phyloP scores from a whole-genome alignment of 2,113 vertebrate species.

The Peucedramus taeniatus region DNA sequence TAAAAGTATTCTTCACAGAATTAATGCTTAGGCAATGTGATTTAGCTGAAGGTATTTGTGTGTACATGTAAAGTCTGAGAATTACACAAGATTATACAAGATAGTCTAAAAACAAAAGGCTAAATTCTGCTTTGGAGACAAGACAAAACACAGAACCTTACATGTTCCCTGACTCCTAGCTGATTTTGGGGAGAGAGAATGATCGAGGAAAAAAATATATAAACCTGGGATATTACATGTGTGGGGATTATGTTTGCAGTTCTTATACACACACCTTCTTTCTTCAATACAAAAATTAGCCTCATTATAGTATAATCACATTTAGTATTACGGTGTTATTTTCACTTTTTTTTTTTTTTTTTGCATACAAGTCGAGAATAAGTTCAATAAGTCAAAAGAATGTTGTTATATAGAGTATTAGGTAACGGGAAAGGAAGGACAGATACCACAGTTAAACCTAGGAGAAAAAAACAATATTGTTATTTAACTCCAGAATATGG shows the following conservation, averaged over 20 bases:
- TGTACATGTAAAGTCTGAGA: neutral
- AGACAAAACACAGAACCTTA: neutral
- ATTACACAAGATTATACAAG: neutral
- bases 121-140: neutral
- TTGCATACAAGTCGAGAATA: neutral
- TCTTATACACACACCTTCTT: neutral
- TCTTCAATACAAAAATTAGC: neutral
- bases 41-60: neutral
- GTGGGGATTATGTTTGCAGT: neutral
- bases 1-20: neutral
- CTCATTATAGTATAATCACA: no score
- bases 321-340: neutral
- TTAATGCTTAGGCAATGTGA: neutral
- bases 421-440: neutral
- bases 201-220: neutral
- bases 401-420: neutral
- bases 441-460: neutral
- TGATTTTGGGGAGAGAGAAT: neutral
- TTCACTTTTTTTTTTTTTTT: neutral
- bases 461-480: neutral
- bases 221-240: neutral
- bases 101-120: neutral
- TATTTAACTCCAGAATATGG: neutral
- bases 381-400: neutral
- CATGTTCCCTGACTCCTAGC: neutral